A percentile compares a stretch with the other conserved stretches of the same genome.
Evolutionary conservation across 2,113 vertebrate species (phyloP).

Genomic region (Brienomyrus brachyistius): DNA sequence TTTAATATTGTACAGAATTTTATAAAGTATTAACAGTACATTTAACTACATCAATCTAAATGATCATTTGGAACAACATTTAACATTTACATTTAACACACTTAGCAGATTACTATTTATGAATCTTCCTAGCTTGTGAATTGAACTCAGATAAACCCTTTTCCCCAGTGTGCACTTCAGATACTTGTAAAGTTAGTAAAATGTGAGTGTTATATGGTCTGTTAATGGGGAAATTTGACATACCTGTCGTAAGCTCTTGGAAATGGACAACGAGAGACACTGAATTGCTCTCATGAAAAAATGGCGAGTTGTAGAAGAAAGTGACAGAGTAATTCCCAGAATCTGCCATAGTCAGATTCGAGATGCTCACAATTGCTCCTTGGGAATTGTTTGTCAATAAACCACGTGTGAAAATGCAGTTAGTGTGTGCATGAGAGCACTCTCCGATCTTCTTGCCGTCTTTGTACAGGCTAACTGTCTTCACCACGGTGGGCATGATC

Average conservation of each 20-base stretch:
- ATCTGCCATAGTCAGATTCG: background rate
- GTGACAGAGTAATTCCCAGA: constrained; percentile 9
- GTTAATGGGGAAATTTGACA: background rate
- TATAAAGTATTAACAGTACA: background rate
- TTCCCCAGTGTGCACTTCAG: background rate
- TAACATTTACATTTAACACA: background rate
- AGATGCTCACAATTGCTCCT: background rate
- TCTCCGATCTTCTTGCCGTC: background rate
- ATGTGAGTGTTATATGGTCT: background rate
- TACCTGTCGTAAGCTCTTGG: background rate
- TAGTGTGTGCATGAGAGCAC: background rate
- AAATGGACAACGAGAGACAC: background rate
- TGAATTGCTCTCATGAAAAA: too few species aligned
- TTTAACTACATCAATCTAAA: background rate
- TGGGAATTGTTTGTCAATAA: background rate
- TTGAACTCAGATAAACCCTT: background rate
- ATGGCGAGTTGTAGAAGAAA: background rate
- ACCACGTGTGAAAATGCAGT: background rate
- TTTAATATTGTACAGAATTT: background rate
- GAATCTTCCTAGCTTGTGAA: background rate
- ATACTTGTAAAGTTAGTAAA: background rate
- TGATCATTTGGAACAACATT: background rate
- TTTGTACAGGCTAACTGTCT: constrained; percentile 8
- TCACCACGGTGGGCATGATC: background rate
- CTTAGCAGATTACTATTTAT: background rate